Evolutionary conservation across 2,888 invertebrate species (phyloP).

Genomic region (Drosophila anomalata): DNA sequence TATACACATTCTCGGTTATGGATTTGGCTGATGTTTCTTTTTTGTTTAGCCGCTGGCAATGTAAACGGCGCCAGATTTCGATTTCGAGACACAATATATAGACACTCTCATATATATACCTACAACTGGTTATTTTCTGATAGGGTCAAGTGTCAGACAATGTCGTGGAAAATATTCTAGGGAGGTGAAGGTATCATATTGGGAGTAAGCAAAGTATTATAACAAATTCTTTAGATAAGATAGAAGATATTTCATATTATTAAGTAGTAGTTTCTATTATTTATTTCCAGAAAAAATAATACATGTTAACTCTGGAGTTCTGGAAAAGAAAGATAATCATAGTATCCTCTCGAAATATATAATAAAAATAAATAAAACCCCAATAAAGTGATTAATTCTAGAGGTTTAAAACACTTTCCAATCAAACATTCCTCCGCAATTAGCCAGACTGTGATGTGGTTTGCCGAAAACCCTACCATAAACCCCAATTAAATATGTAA

Average conservation of each 20-base stretch:
- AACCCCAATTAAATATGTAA: slow-evolving; percentile 39
- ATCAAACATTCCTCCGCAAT: slow-evolving; percentile 8
- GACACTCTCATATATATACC: slow-evolving; percentile 17
- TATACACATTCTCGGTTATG: slow-evolving; percentile 48
- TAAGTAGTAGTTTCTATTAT: too few species aligned
- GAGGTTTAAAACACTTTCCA: neutral
- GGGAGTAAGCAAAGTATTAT: slow-evolving; percentile 59
- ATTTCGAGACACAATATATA: slow-evolving; percentile 57
- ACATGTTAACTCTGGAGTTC: neutral
- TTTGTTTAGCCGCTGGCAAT: slow-evolving; percentile 71
- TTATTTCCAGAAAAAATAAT: too few species aligned
- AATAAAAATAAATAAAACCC: neutral
- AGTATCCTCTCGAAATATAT: neutral
- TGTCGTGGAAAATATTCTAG: slow-evolving; percentile 12
- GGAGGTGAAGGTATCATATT: neutral
- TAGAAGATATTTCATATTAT: too few species aligned
- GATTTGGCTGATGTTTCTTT: slow-evolving; percentile 74
- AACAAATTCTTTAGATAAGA: neutral
- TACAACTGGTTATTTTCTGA: slow-evolving; percentile 73
- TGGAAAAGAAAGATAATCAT: neutral
- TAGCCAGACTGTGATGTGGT: neutral
- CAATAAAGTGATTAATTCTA: neutral
- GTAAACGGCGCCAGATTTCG: slow-evolving; percentile 74
- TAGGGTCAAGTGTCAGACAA: slow-evolving; percentile 72
- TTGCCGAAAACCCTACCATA: slow-evolving; percentile 2